Conservation (phyloP, 53 echinoderm and acorn worm genomes). For the Luidia sarsii region DNA sequence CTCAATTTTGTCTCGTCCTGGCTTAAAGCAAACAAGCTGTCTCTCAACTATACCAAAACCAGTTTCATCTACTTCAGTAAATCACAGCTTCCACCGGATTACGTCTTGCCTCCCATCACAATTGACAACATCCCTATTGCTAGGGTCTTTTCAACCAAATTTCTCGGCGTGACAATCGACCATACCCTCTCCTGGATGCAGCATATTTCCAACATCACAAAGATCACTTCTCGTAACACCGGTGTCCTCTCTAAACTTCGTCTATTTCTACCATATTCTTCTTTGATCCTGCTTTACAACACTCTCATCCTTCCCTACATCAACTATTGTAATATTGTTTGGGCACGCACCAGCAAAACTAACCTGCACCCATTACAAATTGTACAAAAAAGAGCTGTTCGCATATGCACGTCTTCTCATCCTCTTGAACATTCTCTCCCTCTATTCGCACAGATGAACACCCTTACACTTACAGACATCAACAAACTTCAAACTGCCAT, state of each 20-base stretch:
- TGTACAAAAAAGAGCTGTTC: constrained; percentile 36
- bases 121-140: background rate
- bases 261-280: background rate
- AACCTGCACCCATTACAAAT: background rate
- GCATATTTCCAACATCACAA: constrained; percentile 4
- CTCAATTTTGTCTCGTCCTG: background rate
- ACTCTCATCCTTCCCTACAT: constrained; percentile 11
- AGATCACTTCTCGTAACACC: background rate
- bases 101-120: background rate
- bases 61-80: background rate
- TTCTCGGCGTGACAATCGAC: constrained; percentile 12
- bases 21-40: constrained; percentile 9
- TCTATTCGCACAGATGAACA: background rate
- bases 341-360: background rate
- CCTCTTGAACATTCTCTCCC: background rate
- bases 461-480: background rate
- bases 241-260: constrained; percentile 6
- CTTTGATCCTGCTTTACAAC: background rate
- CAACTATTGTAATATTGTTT: constrained; percentile 10
- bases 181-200: constrained; percentile 1
- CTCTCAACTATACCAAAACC: constrained; percentile 5
- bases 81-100: background rate
- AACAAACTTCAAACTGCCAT: no score
- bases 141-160: background rate
- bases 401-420: background rate